phyloP scores from a whole-genome alignment of 2,888 invertebrate genomes.

The Scaptodrosophila latifasciaeformis region DNA sequence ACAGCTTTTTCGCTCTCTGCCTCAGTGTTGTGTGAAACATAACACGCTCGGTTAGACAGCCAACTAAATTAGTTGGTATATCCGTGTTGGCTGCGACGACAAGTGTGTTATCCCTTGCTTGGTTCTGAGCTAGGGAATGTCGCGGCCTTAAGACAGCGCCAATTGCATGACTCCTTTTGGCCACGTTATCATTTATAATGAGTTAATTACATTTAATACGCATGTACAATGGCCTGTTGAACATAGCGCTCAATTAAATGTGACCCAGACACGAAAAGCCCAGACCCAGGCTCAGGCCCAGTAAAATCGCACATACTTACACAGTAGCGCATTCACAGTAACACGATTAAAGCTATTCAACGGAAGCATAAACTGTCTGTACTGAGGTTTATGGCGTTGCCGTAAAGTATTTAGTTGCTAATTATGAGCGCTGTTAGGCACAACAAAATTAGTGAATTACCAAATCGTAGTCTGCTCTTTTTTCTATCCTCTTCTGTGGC shows the following conservation, averaged over 20 bases:
- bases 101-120: slow-evolving; percentile 8
- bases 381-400: no score
- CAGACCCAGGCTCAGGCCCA: no score
- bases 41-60: slow-evolving; percentile 41
- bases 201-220: slow-evolving; percentile 69
- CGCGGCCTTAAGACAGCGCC: slow-evolving; percentile 48
- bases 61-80: slow-evolving; percentile 57
- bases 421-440: no score
- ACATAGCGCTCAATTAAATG: slow-evolving; percentile 63
- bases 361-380: no score
- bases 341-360: no score
- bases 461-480: no score
- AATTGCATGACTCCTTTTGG: slow-evolving; percentile 38
- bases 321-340: no score
- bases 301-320: slow-evolving; percentile 15
- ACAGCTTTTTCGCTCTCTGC: no score
- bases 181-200: slow-evolving; percentile 69
- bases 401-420: no score
- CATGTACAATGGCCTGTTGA: slow-evolving; percentile 67
- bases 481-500: no score
- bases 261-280: slow-evolving; percentile 51
- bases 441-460: no score
- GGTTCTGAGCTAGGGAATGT: slow-evolving; percentile 10
- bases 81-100: slow-evolving; percentile 60
- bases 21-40: slow-evolving; percentile 14